These are phyloP conservation scores for Lordiphosa fenestrarum DNA, from an alignment of 2,888 invertebrate genomes.

Conservation along the genomic window DNA sequence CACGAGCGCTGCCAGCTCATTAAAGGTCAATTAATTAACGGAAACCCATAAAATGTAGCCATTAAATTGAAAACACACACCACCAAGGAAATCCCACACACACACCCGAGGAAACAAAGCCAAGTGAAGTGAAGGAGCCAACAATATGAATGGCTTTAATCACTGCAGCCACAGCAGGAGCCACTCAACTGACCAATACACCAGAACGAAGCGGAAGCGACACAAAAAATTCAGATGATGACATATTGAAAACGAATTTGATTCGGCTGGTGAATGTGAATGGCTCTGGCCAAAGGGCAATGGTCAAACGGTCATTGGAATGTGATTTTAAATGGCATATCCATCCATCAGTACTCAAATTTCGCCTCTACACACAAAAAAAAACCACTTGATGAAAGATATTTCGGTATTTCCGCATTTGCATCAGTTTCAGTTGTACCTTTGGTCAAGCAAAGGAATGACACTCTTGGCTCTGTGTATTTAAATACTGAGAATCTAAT, in stretches of 20 bases:
- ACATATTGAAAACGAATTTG: slow-evolving; percentile 43
- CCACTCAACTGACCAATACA: slow-evolving; percentile 1
- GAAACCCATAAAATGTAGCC: slow-evolving; percentile 33
- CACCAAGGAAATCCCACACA: slow-evolving; percentile 2
- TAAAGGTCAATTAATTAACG: slow-evolving; percentile 43
- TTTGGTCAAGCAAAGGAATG: too few relatives aligned
- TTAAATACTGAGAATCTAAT: too few relatives aligned
- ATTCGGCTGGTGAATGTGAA: slow-evolving; percentile 11
- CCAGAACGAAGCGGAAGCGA: neutral
- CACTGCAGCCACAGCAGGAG: slow-evolving; percentile 31
- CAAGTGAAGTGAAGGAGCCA: slow-evolving; percentile 3
- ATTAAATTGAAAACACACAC: slow-evolving; percentile 33
- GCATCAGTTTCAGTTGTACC: too few relatives aligned
- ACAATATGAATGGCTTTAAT: slow-evolving; percentile 36
- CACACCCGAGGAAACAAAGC: slow-evolving; percentile 1
- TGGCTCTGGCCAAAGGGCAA: slow-evolving; percentile 1
- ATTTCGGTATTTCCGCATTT: slow-evolving; percentile 2
- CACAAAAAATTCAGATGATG: slow-evolving; percentile 22
- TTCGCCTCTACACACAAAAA: neutral
- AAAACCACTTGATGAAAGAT: neutral
- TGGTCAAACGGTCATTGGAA: slow-evolving; percentile 24
- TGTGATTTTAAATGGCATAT: slow-evolving; percentile 24
- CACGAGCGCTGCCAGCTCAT: slow-evolving; percentile 21
- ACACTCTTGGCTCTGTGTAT: too few relatives aligned
- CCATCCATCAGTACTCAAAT: slow-evolving; percentile 1